Evolutionary conservation across 2,888 invertebrate species (phyloP), one percentile per base, ranked within the genome.

Genomic region (Sclerodermus sp.): DNA sequence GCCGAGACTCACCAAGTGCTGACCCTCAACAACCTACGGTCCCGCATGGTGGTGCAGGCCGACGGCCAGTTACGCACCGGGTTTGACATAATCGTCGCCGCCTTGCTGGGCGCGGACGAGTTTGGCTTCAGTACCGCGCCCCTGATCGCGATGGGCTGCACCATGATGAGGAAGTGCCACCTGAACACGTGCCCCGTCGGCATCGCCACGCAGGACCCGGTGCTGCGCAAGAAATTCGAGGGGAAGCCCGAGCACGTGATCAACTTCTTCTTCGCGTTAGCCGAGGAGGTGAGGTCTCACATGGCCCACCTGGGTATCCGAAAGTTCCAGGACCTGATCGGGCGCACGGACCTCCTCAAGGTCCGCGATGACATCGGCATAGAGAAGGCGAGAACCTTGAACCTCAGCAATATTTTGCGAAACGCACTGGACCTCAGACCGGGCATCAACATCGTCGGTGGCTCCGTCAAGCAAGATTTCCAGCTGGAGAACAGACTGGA

Each of bases 91-190:
- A 86, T 96, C 66, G 92, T 98, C 17, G 98, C 96, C 1, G 97
- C 96, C 0, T 76, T 97, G 37, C 82, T 99, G 34, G 99, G 99
- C 17, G 99, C 99, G 8, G 99, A 99, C 78, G 99, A 99, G 80
- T 93, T 97, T 76, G 99, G 97, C 16, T 95, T 99, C 82, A 96
- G 96, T 76, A 99, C 99, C 0, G 98, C 97, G 1, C 98, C 99
- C 0, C 83, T 99, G 45, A 97, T 99, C 71, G 96, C 93, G 1
- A 87, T 99, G 80, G 99, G 99, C 2, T 99, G 99, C 74, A 99
- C 97, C 0, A 99, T 99, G 99, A 99, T 99, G 99, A 85, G 99
- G 50, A 99, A 99, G 78, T 99, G 99, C 72, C 99, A 99, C 79
- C 82, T 99, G 66, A 99, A 99, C 80, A 99, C 98, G 6, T 99